Conservation (phyloP, 2,113 vertebrate genomes). For the Benitochromis conjunctus region DNA sequence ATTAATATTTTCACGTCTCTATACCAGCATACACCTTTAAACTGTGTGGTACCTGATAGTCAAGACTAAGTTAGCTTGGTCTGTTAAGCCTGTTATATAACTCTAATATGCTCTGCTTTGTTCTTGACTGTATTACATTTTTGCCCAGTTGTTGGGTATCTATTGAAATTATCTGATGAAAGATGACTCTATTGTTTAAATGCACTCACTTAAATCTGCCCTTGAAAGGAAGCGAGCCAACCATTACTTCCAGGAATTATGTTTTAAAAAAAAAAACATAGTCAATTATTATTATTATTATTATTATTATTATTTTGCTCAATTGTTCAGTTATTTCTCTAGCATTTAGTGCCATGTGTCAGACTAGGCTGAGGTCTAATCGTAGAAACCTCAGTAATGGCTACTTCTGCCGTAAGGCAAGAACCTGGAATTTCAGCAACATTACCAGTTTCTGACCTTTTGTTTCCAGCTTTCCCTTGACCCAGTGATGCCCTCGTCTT, state of each 20-base stretch:
- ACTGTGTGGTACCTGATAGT: not conserved
- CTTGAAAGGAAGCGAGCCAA: not conserved
- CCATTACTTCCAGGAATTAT: not conserved
- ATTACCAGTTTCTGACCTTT: slow-evolving; percentile 19
- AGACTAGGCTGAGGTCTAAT: not conserved
- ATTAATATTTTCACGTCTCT: not conserved
- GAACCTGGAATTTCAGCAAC: not conserved
- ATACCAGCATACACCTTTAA: not conserved
- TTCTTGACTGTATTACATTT: not conserved
- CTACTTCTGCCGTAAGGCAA: not conserved
- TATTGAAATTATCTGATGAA: not conserved
- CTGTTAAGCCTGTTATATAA: slow-evolving; percentile 2
- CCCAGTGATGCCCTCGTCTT: not conserved
- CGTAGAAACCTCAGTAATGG: not conserved
- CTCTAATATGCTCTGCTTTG: not conserved
- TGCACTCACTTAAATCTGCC: not conserved
- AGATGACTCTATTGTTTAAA: not conserved
- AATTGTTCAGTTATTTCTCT: not conserved
- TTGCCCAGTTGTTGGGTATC: not conserved
- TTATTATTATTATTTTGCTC: not conserved
- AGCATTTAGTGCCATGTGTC: not conserved
- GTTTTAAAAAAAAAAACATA: not conserved
- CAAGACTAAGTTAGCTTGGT: not conserved
- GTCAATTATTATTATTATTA: not conserved
- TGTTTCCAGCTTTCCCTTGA: not conserved